Base-by-base conservation (phyloP, 2,113 vertebrate species). In the Ursus arctos region DNA sequence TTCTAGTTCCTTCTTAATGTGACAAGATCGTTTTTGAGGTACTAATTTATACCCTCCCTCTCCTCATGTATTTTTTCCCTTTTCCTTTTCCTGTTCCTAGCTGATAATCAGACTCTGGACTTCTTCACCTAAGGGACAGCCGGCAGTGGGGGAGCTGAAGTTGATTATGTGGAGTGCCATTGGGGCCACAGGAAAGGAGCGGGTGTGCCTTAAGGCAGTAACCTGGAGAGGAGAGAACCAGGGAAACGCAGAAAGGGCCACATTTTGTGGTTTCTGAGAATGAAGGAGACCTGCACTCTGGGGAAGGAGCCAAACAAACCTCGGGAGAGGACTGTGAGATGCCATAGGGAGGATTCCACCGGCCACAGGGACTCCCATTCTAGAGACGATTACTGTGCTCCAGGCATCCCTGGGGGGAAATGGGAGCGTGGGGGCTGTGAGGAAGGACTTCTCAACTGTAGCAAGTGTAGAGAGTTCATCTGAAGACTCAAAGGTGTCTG, bases 1-100 rank as follows among this genome's bases (percentile, higher is more conserved):
- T 95, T 88, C 59, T 85, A 86, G 33, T 94, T 95, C 36, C 21
- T 96, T 79, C 61, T 88, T 77, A 94, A 88, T 40, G 19, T 72
- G 72, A 85, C 47, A 4, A 81, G 72, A 82, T 82, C 77, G 89
- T 59, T 74, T 87, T 86, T 67, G 57, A 93, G 47, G 59, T 84
- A 85, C 63, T 88, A 80, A 71, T 83, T 89, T 88, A 84, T 65
- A 40, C 71, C 33, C 10, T 83, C 43, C 4, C 11, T 88, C 4
- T 88, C 26, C 47, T 36, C 12, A 33, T 43, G 0, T 59, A 11
- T 63, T 82, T 76, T 93, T 93, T 40, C 14, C 43, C 11, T 21
- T 74, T 90, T 24, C 53, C 57, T 71, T 36, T 91, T 95, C 43
- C 24, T 81, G 10, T 76, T 94, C 88, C 10, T 11, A 77, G 67